Evolutionary conservation across 2,888 invertebrate genomes (phyloP).

Genomic region (Eledona agricola): DNA sequence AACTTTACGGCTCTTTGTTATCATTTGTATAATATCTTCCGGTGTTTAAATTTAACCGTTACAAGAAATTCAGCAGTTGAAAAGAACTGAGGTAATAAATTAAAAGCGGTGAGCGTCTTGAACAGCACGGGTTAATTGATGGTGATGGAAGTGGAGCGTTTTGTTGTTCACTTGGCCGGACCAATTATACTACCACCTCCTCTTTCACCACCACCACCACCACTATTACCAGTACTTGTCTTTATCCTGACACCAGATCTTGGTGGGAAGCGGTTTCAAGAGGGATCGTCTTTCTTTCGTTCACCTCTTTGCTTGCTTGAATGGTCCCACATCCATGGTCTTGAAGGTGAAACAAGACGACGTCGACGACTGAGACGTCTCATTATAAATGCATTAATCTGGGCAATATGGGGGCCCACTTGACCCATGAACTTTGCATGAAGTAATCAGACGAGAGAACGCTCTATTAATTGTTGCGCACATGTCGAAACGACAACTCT

Average conservation of each 20-base stretch:
- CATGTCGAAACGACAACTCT: conserved; percentile 4
- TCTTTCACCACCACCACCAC: too few relatives aligned
- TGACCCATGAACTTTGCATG: conserved; percentile 22
- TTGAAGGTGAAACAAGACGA: conserved; percentile 1
- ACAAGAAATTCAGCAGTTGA: too few relatives aligned
- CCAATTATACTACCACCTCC: too few relatives aligned
- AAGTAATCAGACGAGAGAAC: conserved; percentile 26
- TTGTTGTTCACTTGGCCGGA: too few relatives aligned
- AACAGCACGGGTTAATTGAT: too few relatives aligned
- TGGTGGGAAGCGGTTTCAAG: conserved; percentile 39
- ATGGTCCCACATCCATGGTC: conserved; percentile 18
- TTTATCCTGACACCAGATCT: conserved; percentile 36
- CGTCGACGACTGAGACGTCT: conserved; percentile 8
- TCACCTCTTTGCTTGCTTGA: conserved; percentile 13
- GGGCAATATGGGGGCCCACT: conserved; percentile 12
- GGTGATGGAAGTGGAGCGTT: too few relatives aligned
- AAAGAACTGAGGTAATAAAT: too few relatives aligned
- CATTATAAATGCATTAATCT: conserved; percentile 18
- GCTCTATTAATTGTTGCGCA: conserved; percentile 24
- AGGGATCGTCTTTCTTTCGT: conserved; percentile 24
- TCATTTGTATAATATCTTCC: too few relatives aligned
- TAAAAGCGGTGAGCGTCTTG: too few relatives aligned
- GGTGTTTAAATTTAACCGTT: too few relatives aligned
- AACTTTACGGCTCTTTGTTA: too few relatives aligned
- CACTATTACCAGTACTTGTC: too few relatives aligned